Evolutionary conservation across 2,888 invertebrate genomes (phyloP).

Genomic region (Plutella xylostella): DNA sequence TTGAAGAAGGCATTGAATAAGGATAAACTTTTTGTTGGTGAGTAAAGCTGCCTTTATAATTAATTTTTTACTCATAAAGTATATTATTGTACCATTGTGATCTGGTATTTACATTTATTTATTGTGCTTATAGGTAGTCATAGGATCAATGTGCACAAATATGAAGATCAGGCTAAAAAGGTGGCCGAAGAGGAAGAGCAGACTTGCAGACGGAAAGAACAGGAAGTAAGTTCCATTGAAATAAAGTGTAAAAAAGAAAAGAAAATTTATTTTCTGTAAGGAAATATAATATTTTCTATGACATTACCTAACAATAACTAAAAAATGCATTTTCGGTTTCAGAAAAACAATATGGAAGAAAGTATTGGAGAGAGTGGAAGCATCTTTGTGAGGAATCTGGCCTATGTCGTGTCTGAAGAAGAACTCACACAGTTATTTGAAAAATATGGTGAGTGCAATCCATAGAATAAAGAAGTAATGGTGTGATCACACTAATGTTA

Average conservation of each 20-base stretch:
- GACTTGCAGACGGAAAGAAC: conserved; percentile 33
- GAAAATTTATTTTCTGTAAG: neutral
- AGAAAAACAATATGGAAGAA: conserved; percentile 75
- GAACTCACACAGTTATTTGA: conserved; percentile 87
- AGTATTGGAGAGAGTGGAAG: conserved; percentile 90
- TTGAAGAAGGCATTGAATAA: conserved; percentile 84
- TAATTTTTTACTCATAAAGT: neutral
- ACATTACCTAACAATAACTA: neutral
- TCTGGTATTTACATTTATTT: too few species aligned
- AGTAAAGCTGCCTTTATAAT: conserved; percentile 21
- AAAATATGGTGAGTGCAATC: conserved; percentile 76
- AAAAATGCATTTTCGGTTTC: conserved; percentile 14
- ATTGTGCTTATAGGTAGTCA: too few species aligned
- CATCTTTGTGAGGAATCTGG: conserved; percentile 91
- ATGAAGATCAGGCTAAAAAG: conserved; percentile 51
- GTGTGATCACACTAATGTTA: too few species aligned
- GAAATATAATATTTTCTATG: neutral
- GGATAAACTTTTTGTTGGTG: conserved; percentile 88
- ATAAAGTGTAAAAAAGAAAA: too few species aligned
- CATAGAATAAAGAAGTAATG: neutral
- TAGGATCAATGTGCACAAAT: conserved; percentile 50
- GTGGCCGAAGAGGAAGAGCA: conserved; percentile 46
- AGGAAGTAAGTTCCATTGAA: conserved; percentile 34
- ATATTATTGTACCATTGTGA: neutral
- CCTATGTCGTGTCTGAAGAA: conserved; percentile 87